Evolutionary conservation across 1,140 invertebrate genomes (phyloP), one percentile per base, ranked within the genome.

Genomic region (Zaprionus capensis): DNA sequence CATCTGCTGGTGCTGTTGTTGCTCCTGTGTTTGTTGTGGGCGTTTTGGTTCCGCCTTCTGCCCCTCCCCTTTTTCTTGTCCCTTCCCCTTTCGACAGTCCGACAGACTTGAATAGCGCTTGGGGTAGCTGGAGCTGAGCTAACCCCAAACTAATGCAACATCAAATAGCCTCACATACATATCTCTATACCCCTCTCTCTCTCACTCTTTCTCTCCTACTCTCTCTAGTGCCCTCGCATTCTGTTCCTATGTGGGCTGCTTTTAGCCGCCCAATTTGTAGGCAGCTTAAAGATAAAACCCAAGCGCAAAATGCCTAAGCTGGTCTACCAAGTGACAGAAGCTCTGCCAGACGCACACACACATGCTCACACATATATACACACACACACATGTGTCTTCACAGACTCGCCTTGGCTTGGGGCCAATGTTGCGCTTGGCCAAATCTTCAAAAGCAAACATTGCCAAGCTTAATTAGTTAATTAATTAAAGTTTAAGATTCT

Each of bases 241-340:
- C 31, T 34, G 24, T 62, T 34, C 34, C 34, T 63, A 14, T 62
- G 62, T 67, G 38, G 53, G 63, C 15, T 62, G 56, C 51, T 68
- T 67, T 74, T 51, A 71, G 66, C 58, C 57, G 57, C 61, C 61
- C 66, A 82, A 70, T 80, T 82, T 71, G 75, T 73, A 70, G 63
- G 57, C 55, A 73, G 78, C 78, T 80, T 70, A 67, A 61, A 73
- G 57, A 68, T 73, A 74, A 74, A 80, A 71, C 69, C 74, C 57
- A 44, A 57, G 4, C 56, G 71, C 55, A 76, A 53, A 51, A 36
- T 61, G 63, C 63, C 59, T 61, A 69, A 72, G 69, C 63, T 51
- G 58, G 36, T 63, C 41, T 24, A 26, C 46, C 63, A 68, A 65
- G 41, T 74, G 66, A 80, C 64, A 62, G 53, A 59, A 51, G 62